phyloP scores from a whole-genome alignment of 2,888 invertebrate species.

The Flabesymbios commensalis region DNA sequence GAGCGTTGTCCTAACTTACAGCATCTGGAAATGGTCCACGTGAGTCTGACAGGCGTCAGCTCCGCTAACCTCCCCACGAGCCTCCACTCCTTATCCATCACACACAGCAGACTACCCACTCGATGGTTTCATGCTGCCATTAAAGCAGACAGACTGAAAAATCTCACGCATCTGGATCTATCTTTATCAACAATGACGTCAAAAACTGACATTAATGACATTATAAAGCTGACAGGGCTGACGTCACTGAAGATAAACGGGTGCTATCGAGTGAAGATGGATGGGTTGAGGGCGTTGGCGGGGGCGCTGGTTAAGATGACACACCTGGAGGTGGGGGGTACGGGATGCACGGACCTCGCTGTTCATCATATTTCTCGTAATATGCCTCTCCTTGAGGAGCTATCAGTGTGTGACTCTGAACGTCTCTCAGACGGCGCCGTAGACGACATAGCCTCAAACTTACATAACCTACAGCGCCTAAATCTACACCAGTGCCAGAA shows the following conservation, averaged over 20 bases:
- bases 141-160: neutral
- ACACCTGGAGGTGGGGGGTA: neutral
- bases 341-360: neutral
- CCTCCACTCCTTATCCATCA: neutral
- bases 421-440: no score
- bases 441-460: no score
- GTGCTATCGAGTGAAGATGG: neutral
- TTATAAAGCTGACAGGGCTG: neutral
- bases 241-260: neutral
- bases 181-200: neutral
- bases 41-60: neutral
- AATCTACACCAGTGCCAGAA: no score
- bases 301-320: neutral
- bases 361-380: neutral
- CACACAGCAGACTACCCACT: neutral
- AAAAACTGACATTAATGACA: neutral
- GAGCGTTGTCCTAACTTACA: neutral
- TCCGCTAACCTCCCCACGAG: neutral
- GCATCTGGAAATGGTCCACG: neutral
- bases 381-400: no score
- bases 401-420: no score
- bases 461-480: no score
- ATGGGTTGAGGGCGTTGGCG: neutral
- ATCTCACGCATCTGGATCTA: neutral
- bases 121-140: neutral